phyloP scores from a whole-genome alignment of 2,113 vertebrate species.

The Oplegnathus fasciatus region DNA sequence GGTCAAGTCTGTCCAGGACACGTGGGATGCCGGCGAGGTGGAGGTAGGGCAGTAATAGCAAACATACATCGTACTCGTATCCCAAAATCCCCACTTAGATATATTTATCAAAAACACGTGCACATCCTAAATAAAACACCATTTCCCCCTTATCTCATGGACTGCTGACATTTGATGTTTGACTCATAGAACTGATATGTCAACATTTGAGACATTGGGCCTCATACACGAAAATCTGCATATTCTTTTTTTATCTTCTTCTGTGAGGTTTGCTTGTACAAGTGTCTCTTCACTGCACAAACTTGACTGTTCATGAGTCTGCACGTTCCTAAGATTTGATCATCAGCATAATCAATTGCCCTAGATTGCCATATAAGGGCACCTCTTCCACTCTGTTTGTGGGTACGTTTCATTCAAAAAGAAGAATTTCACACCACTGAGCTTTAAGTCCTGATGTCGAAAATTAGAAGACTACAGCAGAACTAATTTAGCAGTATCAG shows the following conservation, averaged over 20 bases:
- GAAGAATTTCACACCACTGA: not conserved
- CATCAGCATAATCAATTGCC: too few relatives aligned
- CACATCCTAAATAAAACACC: not conserved
- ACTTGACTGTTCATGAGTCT: too few relatives aligned
- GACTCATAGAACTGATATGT: not conserved
- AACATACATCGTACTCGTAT: not conserved
- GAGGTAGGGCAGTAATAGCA: conserved; percentile 82
- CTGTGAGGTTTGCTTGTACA: not conserved
- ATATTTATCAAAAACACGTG: not conserved
- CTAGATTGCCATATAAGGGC: not conserved
- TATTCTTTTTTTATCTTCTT: not conserved
- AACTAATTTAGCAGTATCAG: too few relatives aligned
- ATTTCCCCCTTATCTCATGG: not conserved
- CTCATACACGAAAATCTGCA: not conserved
- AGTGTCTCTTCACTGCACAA: too few relatives aligned
- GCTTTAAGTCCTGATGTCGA: not conserved
- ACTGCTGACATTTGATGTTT: conserved; percentile 3
- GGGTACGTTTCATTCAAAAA: not conserved
- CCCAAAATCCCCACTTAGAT: too few relatives aligned
- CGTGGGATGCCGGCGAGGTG: conserved; percentile 93
- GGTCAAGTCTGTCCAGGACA: conserved; percentile 93
- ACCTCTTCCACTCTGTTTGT: not conserved
- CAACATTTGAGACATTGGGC: not conserved
- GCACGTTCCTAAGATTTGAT: too few relatives aligned
- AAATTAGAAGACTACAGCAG: not conserved